These are phyloP conservation scores for Cetoscarus ocellatus DNA, from an alignment of 2,797 vertebrate genomes.

Conservation along the genomic window DNA sequence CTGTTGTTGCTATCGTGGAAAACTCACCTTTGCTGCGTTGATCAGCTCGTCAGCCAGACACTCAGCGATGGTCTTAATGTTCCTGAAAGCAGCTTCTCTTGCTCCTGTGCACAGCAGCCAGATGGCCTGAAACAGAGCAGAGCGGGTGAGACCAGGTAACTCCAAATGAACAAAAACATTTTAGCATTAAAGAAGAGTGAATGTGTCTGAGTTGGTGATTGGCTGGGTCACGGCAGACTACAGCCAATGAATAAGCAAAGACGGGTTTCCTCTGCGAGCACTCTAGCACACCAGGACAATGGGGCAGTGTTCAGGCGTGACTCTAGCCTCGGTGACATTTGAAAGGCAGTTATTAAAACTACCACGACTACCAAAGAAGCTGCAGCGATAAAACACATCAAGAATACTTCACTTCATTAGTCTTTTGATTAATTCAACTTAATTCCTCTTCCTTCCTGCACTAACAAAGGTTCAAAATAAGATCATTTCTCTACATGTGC, in stretches of 20 bases:
- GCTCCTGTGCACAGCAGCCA: conserved; percentile 97
- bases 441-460: too few relatives aligned
- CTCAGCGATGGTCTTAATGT: conserved; percentile 97
- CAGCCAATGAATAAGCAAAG: conserved; percentile 88
- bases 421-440: too few relatives aligned
- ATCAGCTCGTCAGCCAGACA: conserved; percentile 96
- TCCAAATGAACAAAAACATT: background rate
- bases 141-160: background rate
- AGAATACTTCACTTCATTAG: too few relatives aligned
- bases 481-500: too few relatives aligned
- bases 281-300: conserved; percentile 85
- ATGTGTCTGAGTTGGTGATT: conserved; percentile 86
- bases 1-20: background rate
- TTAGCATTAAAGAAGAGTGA: rapidly evolving
- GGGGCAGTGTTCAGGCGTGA: conserved; percentile 69
- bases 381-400: too few relatives aligned
- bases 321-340: conserved; percentile 80
- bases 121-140: conserved; percentile 85
- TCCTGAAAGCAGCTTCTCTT: conserved; percentile 95
- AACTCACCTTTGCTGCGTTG: conserved; percentile 93
- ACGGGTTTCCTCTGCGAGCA: conserved; percentile 80
- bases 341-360: too few relatives aligned
- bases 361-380: too few relatives aligned
- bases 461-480: too few relatives aligned
- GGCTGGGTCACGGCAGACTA: conserved; percentile 75